Percentiles rank a stretch among this genome's conserved stretches.
Evolutionary conservation across 2,113 vertebrate species (phyloP).

Genomic region (Eleginops maclovinus): DNA sequence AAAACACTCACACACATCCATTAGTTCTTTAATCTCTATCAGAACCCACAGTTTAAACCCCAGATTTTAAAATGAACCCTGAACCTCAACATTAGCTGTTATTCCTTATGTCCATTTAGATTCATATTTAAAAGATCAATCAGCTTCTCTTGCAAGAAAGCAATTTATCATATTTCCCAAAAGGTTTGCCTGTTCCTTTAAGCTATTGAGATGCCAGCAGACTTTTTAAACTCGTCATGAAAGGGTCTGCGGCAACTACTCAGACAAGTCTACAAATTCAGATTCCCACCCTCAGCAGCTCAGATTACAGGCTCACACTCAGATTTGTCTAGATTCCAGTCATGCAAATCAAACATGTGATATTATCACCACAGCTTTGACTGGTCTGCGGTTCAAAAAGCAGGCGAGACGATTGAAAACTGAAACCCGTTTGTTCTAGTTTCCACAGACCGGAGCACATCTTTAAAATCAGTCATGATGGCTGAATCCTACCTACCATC

Average conservation of each 20-base stretch:
- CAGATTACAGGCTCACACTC: background rate
- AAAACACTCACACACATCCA: background rate
- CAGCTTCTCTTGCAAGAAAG: background rate
- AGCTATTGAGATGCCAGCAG: background rate
- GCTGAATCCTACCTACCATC: constrained; percentile 11
- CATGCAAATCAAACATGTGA: constrained; percentile 32
- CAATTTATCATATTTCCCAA: background rate
- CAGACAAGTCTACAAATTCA: background rate
- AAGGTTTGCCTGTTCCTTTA: background rate
- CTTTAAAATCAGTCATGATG: constrained; percentile 8
- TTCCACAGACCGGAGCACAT: background rate
- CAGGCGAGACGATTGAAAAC: background rate
- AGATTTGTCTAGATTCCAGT: background rate
- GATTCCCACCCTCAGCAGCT: background rate
- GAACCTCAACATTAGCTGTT: background rate
- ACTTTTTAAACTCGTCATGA: background rate
- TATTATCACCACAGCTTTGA: constrained; percentile 20
- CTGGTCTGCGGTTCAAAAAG: constrained; percentile 25
- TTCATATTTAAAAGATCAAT: background rate
- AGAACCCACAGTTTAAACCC: background rate
- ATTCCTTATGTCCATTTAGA: background rate
- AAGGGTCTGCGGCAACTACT: background rate
- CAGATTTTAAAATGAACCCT: background rate
- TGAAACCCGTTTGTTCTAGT: constrained; percentile 1
- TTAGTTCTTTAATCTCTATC: background rate